These are phyloP conservation scores for Gerris buenoi DNA, from an alignment of 1,140 invertebrate species.

Conservation along the genomic window DNA sequence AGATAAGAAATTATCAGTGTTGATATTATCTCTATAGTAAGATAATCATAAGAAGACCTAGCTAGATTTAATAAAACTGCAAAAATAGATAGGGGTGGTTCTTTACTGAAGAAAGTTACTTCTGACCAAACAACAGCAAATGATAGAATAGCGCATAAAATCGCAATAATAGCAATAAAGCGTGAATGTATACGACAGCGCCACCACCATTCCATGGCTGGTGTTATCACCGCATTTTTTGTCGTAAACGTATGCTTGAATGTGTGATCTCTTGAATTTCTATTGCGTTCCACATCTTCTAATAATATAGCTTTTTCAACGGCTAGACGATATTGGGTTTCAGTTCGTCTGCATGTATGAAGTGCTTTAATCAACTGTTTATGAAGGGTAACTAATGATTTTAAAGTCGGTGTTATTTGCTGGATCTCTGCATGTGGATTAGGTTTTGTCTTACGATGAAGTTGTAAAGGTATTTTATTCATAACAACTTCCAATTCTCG, in stretches of 20 bases:
- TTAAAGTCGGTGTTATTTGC: conserved; percentile 53
- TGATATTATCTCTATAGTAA: conserved; percentile 86
- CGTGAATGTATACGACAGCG: conserved; percentile 66
- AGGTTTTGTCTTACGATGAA: conserved; percentile 52
- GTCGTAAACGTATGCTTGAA: conserved; percentile 64
- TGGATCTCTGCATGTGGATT: conserved; percentile 48
- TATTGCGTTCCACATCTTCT: conserved; percentile 76
- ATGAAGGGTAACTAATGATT: conserved; percentile 65
- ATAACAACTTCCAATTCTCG: conserved; percentile 71
- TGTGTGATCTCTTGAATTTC: conserved; percentile 50
- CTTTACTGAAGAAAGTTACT: conserved; percentile 87
- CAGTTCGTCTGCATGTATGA: conserved; percentile 73
- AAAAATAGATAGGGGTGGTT: conserved; percentile 85
- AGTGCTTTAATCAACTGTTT: conserved; percentile 72
- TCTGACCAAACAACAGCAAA: conserved; percentile 94
- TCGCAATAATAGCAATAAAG: conserved; percentile 52
- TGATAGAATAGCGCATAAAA: conserved; percentile 64
- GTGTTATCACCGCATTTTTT: conserved; percentile 42
- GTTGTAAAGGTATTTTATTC: conserved; percentile 63
- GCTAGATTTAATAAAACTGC: conserved; percentile 77
- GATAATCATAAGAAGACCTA: conserved; percentile 73
- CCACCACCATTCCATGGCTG: conserved; percentile 87
- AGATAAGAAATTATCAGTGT: conserved; percentile 83
- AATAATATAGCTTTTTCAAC: conserved; percentile 63
- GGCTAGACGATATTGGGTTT: conserved; percentile 81